Evolutionary conservation across 2,797 vertebrate species (phyloP), one percentile per base, ranked within the genome.

Genomic region (Columba guinea): DNA sequence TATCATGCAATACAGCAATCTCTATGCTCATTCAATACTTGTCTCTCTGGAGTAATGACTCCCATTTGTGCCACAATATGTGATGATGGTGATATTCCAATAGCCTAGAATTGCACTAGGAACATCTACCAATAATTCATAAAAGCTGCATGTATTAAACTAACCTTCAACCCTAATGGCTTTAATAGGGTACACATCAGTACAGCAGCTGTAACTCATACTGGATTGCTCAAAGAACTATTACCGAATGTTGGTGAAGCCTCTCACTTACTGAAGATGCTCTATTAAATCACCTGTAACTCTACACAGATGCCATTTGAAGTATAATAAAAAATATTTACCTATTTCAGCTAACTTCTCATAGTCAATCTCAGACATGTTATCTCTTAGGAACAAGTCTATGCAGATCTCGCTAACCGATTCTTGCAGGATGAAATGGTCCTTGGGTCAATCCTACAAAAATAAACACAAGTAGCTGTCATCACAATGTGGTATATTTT

Each of bases 341-440:
- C 96, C 95, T 83, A 91, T 95, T 89, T 98, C 98, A n/a, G 97
- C 98, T 87, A 98, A 89, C 93, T 97, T 96, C 89, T 98, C 98
- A 90, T 98, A 96, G 48, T 98, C 97, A 63, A 68, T 63, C 9
- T 92, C 55, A 34, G 97, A 96, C 49, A 95, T 91, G 30, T 30
- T 90, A 83, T 11, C 34, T 56, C 35, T 74, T 55, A 83, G 37
- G 39, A 84, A 39, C 9, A 71, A 64, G 15, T 9, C 41, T 89
- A 2, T 17, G 49, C 39, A 87, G 60, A 68, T n/a, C 70, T 63
- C 26, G 55, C 28, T 82, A 55, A 70, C 4, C 17, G 58, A 64
- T 75, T 34, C 49, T 60, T 60, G 49, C 44, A 73, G 52, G 65
- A 75, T 17, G 19, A 74, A 90, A 82, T 3, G 10, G 44, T 81